Conservation (phyloP, 2,113 vertebrate species). For the Blennius ocellaris region DNA sequence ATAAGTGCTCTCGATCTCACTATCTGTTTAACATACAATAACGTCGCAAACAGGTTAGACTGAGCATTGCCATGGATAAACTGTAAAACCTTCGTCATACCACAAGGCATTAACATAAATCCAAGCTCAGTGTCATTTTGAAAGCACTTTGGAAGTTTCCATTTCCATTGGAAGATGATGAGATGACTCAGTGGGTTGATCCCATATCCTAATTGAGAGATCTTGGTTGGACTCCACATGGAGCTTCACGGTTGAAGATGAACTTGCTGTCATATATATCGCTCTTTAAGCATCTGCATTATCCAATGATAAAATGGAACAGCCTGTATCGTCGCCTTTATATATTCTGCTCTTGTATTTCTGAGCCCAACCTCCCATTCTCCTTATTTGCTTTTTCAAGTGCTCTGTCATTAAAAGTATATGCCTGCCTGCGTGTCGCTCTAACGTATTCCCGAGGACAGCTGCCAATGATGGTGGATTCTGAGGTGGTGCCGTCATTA, state of each 20-base stretch:
- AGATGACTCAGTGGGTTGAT: too few species aligned
- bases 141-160: too few species aligned
- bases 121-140: too few species aligned
- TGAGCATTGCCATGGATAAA: too few species aligned
- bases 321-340: neutral
- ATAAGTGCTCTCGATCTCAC: too few species aligned
- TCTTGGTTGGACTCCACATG: too few species aligned
- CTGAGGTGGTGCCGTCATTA: slow-evolving; percentile 68
- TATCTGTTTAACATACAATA: too few species aligned
- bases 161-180: too few species aligned
- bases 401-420: slow-evolving; percentile 26
- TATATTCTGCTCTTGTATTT: neutral
- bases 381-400: neutral
- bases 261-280: neutral
- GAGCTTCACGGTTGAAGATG: neutral
- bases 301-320: neutral
- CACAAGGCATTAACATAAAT: too few species aligned
- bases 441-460: slow-evolving; percentile 61
- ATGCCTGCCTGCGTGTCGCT: slow-evolving; percentile 22
- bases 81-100: too few species aligned
- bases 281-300: neutral
- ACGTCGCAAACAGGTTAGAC: too few species aligned
- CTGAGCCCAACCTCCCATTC: neutral
- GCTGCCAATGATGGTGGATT: slow-evolving; percentile 64
- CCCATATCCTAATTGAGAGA: too few species aligned